Evolutionary conservation across 2,888 invertebrate species (phyloP), one percentile per base, ranked within the genome.

Genomic region (Sturmia bella): DNA sequence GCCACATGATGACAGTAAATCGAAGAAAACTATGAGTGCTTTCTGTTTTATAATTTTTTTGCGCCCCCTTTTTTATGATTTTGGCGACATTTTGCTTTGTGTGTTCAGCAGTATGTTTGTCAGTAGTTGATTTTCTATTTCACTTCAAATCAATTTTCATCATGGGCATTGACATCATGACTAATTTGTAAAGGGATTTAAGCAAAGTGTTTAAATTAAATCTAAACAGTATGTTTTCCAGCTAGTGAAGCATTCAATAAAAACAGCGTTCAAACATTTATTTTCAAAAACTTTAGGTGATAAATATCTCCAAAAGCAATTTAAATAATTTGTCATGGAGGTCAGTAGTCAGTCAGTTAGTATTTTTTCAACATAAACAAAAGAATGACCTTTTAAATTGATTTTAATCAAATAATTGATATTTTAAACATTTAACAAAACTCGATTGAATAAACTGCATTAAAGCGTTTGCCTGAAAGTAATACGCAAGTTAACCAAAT

Each of bases 171-270:
- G 80, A 80, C 77, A 74, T 75, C 78, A 76, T 83, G 83, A 83
- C 81, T 83, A 84, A 85, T 83, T 84, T 84, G 81, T 74, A 74
- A 27, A 61, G 74, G 72, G 64, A 66, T 66, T 75, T 52, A 52
- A 50, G 59, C 13, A 70, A 69, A 32, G 39, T 59, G 15, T 19
- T 75, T 2, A 63, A 50, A 50, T 63, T 45, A 76, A 61, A 76
- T 54, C 27, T 19, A 41, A 72, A 61, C 15, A 61, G 61, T 72
- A n/a, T 72, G 48, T 21, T 72, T 32, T 59, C 19, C n/a, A 56
- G 32, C 32, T 37, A 69, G 69, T 9, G 24, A 41, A 59, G 66
- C 6, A 43, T 61, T 61, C 19, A 12, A 45, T 17, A n/a, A 41
- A 41, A 52, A n/a, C 7, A 61, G 24, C 9, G 15, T 39, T 74